These are phyloP conservation scores for Squalus acanthias DNA, from an alignment of 2,797 vertebrate species.

Conservation along the genomic window DNA sequence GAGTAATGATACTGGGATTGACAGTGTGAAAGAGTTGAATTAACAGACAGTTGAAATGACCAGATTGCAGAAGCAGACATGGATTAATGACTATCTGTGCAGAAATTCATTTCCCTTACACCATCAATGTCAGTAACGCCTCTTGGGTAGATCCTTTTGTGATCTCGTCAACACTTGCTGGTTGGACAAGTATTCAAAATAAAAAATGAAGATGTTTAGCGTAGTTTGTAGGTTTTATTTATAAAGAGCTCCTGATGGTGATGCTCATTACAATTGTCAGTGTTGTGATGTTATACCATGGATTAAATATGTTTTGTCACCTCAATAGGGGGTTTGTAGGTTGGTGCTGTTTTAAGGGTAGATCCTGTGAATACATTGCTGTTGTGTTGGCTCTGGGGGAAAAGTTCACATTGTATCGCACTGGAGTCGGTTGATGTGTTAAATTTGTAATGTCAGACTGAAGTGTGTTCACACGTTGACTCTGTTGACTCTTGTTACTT, in stretches of 20 bases:
- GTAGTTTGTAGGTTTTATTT: neutral
- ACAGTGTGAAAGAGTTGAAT: neutral
- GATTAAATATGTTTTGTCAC: neutral
- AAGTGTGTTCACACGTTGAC: neutral
- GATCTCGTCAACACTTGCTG: neutral
- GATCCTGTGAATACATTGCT: neutral
- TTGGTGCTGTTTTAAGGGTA: neutral
- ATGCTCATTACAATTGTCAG: neutral
- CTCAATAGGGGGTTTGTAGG: neutral
- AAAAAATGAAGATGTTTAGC: neutral
- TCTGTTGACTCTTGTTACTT: neutral
- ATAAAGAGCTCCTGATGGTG: neutral
- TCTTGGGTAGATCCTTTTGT: neutral
- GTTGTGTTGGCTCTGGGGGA: neutral
- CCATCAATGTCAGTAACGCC: neutral
- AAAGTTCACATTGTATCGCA: neutral
- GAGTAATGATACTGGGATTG: neutral
- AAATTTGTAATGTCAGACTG: neutral
- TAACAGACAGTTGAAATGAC: neutral
- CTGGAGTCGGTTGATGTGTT: neutral
- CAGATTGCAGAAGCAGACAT: neutral
- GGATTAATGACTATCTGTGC: slow-evolving; percentile 6
- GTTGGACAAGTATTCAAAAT: neutral
- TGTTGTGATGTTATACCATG: neutral
- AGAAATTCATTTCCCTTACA: neutral